Evolutionary conservation across 2,113 vertebrate species (phyloP).

Genomic region (Chionis minor): DNA sequence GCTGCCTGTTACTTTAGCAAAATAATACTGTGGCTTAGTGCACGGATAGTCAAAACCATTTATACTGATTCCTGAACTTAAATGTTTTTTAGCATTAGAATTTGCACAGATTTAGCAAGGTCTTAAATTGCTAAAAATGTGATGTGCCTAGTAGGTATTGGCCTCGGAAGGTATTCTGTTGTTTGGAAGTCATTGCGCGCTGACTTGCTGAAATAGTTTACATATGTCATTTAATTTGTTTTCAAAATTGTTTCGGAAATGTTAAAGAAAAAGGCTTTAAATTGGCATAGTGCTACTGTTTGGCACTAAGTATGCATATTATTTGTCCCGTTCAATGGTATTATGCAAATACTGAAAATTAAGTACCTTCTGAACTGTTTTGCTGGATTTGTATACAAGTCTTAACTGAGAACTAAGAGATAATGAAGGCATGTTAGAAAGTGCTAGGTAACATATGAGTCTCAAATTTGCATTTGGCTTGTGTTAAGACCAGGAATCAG

Average conservation of each 20-base stretch:
- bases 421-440: background rate
- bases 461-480: background rate
- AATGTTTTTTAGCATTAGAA: background rate
- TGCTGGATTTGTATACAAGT: background rate
- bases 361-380: background rate
- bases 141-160: background rate
- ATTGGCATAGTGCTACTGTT: background rate
- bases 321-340: background rate
- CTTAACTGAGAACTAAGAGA: background rate
- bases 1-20: background rate
- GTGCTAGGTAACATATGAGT: background rate
- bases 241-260: background rate
- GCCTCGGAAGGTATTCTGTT: background rate
- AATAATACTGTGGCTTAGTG: background rate
- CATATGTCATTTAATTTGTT: background rate
- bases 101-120: background rate
- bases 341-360: slow-evolving; percentile 1
- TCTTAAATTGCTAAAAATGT: background rate
- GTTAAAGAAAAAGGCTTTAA: background rate
- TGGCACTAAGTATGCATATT: background rate
- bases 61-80: background rate
- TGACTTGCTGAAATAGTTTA: background rate
- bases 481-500: background rate
- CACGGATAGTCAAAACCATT: background rate
- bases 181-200: background rate